Percentiles rank a stretch among this genome's conserved stretches.
phyloP scores from a whole-genome alignment of 1,140 invertebrate genomes.

The Seison nebaliae region DNA sequence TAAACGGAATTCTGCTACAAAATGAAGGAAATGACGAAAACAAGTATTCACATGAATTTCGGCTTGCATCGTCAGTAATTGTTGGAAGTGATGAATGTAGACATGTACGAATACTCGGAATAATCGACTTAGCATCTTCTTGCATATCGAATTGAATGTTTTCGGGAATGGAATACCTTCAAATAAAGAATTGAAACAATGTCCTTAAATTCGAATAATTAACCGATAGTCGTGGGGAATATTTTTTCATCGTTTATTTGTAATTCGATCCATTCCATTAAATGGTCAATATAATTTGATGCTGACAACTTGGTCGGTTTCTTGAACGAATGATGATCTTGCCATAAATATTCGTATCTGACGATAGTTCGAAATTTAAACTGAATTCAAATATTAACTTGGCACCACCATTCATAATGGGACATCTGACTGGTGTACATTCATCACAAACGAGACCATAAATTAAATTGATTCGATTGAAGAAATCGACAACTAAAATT shows the following conservation, averaged over 20 bases:
- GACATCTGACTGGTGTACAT: constrained; percentile 56
- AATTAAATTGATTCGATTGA: constrained; percentile 74
- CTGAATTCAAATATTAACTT: constrained; percentile 19
- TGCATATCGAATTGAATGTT: constrained; percentile 47
- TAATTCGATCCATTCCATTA: constrained; percentile 77
- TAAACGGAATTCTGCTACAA: constrained; percentile 60
- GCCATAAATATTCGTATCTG: constrained; percentile 38
- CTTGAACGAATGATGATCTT: constrained; percentile 54
- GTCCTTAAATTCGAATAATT: constrained; percentile 17
- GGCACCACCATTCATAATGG: constrained; percentile 61
- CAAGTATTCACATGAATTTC: constrained; percentile 82
- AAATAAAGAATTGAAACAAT: too few species aligned
- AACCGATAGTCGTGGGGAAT: constrained; percentile 51
- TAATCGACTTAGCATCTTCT: constrained; percentile 63
- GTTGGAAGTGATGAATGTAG: constrained; percentile 85
- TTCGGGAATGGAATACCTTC: constrained; percentile 68
- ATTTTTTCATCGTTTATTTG: constrained; percentile 69
- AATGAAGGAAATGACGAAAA: constrained; percentile 87
- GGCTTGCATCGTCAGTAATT: constrained; percentile 55
- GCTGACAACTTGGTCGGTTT: constrained; percentile 62
- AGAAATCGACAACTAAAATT: constrained; percentile 62
- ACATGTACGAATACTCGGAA: constrained; percentile 80
- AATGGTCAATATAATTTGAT: constrained; percentile 50
- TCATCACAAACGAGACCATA: constrained; percentile 56
- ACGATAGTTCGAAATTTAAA: neutral